phyloP scores from a whole-genome alignment of 2,113 vertebrate species.

The Etia nguti region DNA sequence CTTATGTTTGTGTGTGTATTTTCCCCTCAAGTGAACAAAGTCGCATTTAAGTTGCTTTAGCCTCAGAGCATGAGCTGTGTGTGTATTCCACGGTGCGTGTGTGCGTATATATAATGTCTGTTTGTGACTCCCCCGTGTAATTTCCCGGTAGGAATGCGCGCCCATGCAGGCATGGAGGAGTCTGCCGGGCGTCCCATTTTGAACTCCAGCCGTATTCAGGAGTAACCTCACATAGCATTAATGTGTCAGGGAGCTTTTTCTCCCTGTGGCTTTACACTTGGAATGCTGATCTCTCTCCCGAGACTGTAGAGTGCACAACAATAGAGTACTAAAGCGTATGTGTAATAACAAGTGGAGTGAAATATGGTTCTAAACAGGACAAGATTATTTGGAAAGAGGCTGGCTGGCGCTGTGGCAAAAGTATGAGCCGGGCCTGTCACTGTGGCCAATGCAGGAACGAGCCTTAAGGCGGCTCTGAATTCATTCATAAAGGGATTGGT shows the following conservation, averaged over 20 bases:
- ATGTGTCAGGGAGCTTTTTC: background rate
- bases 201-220: slow-evolving; percentile 14
- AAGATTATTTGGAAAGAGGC: slow-evolving; percentile 6
- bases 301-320: background rate
- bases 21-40: background rate
- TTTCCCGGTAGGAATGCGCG: background rate
- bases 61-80: background rate
- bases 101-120: background rate
- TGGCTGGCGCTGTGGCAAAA: slow-evolving; percentile 4
- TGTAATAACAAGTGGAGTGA: background rate
- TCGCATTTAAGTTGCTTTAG: background rate
- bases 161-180: background rate
- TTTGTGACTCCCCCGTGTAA: background rate
- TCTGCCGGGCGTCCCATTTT: slow-evolving; percentile 13
- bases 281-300: slow-evolving; percentile 11
- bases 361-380: slow-evolving; percentile 10
- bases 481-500: slow-evolving; percentile 4
- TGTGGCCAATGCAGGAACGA: background rate
- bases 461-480: slow-evolving; percentile 6
- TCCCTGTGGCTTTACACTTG: background rate
- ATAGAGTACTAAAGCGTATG: background rate
- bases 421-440: background rate
- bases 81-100: background rate
- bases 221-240: slow-evolving; percentile 21
- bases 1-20: background rate